These are phyloP conservation scores for Acropora tenuis DNA, from an alignment of 64 coral and sea anemone genomes.

Conservation along the genomic window DNA sequence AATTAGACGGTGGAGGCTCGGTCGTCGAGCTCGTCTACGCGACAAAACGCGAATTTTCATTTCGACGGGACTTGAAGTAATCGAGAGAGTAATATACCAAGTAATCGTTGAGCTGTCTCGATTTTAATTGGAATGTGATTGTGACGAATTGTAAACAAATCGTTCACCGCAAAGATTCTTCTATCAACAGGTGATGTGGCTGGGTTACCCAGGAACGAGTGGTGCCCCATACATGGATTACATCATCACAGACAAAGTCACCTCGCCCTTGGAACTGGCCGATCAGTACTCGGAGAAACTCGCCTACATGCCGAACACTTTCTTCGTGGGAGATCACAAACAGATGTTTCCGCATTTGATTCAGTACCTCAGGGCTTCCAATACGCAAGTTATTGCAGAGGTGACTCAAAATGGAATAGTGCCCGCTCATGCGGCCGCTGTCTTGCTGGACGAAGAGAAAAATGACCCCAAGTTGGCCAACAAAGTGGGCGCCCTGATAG, in stretches of 20 bases:
- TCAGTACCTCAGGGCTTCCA: slow-evolving; percentile 69
- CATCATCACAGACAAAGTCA: slow-evolving; percentile 92
- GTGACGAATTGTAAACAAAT: too few species aligned
- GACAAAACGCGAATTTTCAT: too few species aligned
- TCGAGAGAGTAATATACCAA: too few species aligned
- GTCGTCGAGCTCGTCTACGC: too few species aligned
- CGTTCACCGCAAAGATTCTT: background rate
- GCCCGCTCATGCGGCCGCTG: slow-evolving; percentile 57
- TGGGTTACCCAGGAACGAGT: slow-evolving; percentile 96
- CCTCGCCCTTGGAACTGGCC: slow-evolving; percentile 79
- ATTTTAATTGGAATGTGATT: too few species aligned
- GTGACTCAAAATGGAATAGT: slow-evolving; percentile 57
- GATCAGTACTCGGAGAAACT: slow-evolving; percentile 97
- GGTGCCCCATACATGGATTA: slow-evolving; percentile 99
- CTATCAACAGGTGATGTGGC: slow-evolving; percentile 89
- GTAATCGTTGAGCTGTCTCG: too few species aligned
- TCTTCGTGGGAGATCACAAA: slow-evolving; percentile 98
- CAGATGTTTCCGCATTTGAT: slow-evolving; percentile 99
- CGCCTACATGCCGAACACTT: slow-evolving; percentile 92
- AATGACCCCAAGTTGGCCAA: slow-evolving; percentile 70
- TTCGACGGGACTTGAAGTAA: too few species aligned
- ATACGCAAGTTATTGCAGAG: slow-evolving; percentile 63
- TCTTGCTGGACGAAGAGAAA: slow-evolving; percentile 56
- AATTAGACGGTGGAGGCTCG: too few species aligned
- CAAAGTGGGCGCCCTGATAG: slow-evolving; percentile 86